Evolutionary conservation across 2,888 invertebrate species (phyloP).

Genomic region (Steinernema hermaphroditum): DNA sequence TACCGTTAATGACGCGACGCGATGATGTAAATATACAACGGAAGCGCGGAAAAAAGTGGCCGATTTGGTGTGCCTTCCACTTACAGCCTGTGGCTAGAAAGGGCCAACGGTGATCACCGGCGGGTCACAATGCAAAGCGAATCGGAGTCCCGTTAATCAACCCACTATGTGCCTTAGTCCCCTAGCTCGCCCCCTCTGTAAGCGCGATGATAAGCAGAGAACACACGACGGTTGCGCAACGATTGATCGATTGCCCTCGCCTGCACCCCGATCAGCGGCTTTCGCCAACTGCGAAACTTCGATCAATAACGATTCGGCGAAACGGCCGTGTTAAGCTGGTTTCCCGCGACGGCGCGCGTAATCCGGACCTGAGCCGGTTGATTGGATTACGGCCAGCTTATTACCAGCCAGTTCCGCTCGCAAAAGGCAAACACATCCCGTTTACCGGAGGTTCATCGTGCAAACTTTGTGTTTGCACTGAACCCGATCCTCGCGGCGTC

Average conservation of each 20-base stretch:
- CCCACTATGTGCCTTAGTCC: neutral
- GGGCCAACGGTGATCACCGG: too few relatives aligned
- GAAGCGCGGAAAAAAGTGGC: too few relatives aligned
- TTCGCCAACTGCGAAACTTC: neutral
- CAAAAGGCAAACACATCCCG: constrained; percentile 21
- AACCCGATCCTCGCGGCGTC: constrained; percentile 15
- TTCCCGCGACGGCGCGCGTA: constrained; percentile 23
- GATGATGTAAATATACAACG: too few relatives aligned
- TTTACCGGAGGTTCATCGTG: constrained; percentile 16
- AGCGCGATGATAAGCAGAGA: constrained; percentile 7
- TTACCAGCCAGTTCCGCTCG: constrained; percentile 30
- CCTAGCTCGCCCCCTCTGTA: neutral
- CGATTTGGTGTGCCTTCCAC: too few relatives aligned
- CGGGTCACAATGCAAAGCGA: too few relatives aligned
- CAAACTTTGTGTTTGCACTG: constrained; percentile 28
- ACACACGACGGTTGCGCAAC: constrained; percentile 1
- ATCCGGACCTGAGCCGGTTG: constrained; percentile 28
- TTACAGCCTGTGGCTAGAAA: too few relatives aligned
- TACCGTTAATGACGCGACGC: too few relatives aligned
- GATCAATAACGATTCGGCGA: constrained; percentile 13
- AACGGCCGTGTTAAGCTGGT: constrained; percentile 25
- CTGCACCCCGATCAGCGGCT: neutral
- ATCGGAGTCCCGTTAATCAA: constrained; percentile 2
- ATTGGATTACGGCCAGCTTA: constrained; percentile 28
- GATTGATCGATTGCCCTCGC: neutral